Base-by-base conservation (phyloP, 1,140 invertebrate species). In the Pseudomyrmex dendroicus region DNA sequence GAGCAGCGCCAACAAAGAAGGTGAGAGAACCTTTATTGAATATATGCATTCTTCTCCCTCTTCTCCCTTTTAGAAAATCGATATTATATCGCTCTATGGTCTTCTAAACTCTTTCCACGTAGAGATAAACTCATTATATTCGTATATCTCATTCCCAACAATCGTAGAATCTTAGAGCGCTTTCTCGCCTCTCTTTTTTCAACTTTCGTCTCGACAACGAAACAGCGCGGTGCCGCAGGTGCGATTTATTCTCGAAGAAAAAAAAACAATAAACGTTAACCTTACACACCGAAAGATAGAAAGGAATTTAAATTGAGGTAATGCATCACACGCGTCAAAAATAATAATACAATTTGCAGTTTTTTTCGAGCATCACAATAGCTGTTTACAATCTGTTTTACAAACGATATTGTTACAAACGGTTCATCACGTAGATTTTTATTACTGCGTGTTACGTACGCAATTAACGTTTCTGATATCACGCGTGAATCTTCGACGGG, bases 1-100 rank as follows among this genome's bases (percentile, higher is more conserved):
- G 89, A 96, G 95, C 91, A 95, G 95, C 88, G 95, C 95, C 46
- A 95, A 95, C 89, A 96, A 96, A 95, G 95, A 96, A 93, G 95
- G 96, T 96, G 93, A 96, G 95, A 92, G 22, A 35, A 35, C 0
- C 12, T 54, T 73, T 78, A 80, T 86, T 73, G 74, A 88, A 85
- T 83, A 78, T 67, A 78, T 52, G 66, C 83, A 66, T 70, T 62
- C 73, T 46, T 0, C 35, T 7, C 5, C 5, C 0, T 35, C 35
- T 7, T 7, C 5, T 35, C 5, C 3, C 7, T 0, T 5, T 35
- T 35, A 20, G 76, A 12, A 62, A 20, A 88, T 88, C 86, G 83
- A 88, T 86, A 73, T 84, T 82, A 54, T 12, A 46, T 59, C 56
- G 50, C 15, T 72, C 46, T 35, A 7, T 35, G 35, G 0, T 35